Conservation (phyloP, 2,113 vertebrate genomes). For the Marcusenius ussheri region DNA sequence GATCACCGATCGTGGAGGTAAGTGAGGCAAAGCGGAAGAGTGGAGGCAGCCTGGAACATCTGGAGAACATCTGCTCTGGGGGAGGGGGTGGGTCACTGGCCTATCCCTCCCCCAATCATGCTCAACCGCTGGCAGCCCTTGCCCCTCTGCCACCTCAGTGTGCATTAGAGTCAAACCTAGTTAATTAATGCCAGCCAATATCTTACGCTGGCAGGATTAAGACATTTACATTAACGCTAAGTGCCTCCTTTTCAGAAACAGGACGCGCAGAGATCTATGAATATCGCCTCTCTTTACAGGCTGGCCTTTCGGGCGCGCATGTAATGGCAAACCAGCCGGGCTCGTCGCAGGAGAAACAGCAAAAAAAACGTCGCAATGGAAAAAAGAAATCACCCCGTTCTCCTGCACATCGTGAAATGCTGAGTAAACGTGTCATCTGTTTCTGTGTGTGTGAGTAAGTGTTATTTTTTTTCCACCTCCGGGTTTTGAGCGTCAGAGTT, state of each 20-base stretch:
- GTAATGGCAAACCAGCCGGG: background rate
- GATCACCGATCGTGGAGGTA: background rate
- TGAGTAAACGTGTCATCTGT: slow-evolving; percentile 8
- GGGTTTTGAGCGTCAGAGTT: background rate
- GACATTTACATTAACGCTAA: background rate
- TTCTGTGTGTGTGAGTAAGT: slow-evolving; percentile 3
- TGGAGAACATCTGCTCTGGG: slow-evolving; percentile 17
- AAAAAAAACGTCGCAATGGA: background rate
- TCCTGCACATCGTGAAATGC: background rate
- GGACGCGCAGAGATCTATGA: background rate
- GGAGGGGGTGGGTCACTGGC: background rate
- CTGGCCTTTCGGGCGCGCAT: background rate
- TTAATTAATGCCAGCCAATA: background rate
- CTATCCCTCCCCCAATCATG: background rate
- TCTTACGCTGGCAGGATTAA: background rate
- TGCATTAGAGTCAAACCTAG: background rate
- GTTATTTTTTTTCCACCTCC: slow-evolving; percentile 2
- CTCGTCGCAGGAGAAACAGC: background rate
- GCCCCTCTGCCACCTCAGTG: background rate
- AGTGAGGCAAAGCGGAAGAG: background rate
- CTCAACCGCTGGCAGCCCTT: background rate
- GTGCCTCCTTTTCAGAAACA: background rate
- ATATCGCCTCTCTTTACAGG: background rate
- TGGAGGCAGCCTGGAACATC: slow-evolving; percentile 12
- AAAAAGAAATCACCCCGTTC: background rate